A percentile compares a stretch with the other conserved stretches of the same genome.
phyloP scores from a whole-genome alignment of 2,888 invertebrate species.

The Meiosimyza decipiens region DNA sequence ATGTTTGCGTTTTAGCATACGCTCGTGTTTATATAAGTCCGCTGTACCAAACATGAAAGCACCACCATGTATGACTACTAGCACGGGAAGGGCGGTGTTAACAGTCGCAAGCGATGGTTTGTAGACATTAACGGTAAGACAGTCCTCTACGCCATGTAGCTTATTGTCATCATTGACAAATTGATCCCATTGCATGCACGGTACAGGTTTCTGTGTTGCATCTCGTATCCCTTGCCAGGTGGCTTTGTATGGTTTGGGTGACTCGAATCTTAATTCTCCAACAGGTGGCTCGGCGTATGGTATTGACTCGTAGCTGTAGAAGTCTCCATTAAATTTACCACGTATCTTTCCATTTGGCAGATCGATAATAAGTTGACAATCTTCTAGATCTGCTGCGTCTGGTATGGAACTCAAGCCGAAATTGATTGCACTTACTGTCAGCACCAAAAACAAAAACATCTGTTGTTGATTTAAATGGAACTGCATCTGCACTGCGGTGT shows the following conservation, averaged over 20 bases:
- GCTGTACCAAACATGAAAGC: conserved; percentile 76
- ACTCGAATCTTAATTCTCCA: conserved; percentile 73
- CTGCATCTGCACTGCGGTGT: too few relatives aligned
- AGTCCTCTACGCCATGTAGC: conserved; percentile 74
- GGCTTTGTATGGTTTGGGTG: conserved; percentile 50
- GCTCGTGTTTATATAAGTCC: conserved; percentile 68
- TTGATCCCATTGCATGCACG: conserved; percentile 74
- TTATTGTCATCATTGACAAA: conserved; percentile 55
- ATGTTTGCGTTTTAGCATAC: conserved; percentile 72
- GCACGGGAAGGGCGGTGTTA: conserved; percentile 67
- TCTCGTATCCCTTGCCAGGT: conserved; percentile 53
- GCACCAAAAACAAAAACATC: too few relatives aligned
- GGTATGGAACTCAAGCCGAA: too few relatives aligned
- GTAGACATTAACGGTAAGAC: conserved; percentile 74
- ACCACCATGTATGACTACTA: conserved; percentile 77
- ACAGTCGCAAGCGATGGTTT: conserved; percentile 64
- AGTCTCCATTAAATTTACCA: conserved; percentile 58
- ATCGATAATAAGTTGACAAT: conserved; percentile 46
- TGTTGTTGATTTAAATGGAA: too few relatives aligned
- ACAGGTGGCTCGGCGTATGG: conserved; percentile 76
- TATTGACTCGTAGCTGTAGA: conserved; percentile 74
- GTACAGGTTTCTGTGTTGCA: conserved; percentile 71
- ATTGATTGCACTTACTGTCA: too few relatives aligned
- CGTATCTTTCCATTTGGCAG: conserved; percentile 53
- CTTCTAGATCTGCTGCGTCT: not conserved